Evolutionary conservation across 2,797 vertebrate genomes (phyloP).

Genomic region (Platyrinchus mystaceus): DNA sequence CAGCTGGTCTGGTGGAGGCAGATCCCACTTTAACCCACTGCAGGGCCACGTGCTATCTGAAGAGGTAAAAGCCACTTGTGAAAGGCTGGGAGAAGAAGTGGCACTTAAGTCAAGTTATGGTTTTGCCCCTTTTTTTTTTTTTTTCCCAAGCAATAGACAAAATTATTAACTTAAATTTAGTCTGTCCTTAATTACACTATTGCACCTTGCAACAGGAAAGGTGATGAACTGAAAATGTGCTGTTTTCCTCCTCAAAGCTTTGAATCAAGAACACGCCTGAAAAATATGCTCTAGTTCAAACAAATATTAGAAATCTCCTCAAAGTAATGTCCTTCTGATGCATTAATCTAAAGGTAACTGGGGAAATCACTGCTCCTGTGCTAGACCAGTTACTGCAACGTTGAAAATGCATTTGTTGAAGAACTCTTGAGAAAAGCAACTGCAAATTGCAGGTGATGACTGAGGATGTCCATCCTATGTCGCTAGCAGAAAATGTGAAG

Average conservation of each 20-base stretch:
- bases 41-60: accelerated
- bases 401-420: background rate
- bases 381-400: background rate
- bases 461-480: background rate
- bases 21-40: background rate
- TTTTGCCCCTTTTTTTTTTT: background rate
- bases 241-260: background rate
- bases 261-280: background rate
- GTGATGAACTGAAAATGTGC: background rate
- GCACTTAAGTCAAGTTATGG: background rate
- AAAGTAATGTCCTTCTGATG: background rate
- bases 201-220: background rate
- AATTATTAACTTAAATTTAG: background rate
- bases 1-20: background rate
- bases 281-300: background rate
- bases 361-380: background rate
- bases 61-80: background rate
- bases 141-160: background rate
- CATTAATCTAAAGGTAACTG: background rate
- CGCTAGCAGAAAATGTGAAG: background rate
- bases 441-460: background rate
- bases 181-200: background rate
- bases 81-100: background rate
- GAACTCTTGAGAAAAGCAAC: background rate
- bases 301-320: background rate